phyloP scores from a whole-genome alignment of 2,888 invertebrate species.

The Dorcus parallelipipedus region DNA sequence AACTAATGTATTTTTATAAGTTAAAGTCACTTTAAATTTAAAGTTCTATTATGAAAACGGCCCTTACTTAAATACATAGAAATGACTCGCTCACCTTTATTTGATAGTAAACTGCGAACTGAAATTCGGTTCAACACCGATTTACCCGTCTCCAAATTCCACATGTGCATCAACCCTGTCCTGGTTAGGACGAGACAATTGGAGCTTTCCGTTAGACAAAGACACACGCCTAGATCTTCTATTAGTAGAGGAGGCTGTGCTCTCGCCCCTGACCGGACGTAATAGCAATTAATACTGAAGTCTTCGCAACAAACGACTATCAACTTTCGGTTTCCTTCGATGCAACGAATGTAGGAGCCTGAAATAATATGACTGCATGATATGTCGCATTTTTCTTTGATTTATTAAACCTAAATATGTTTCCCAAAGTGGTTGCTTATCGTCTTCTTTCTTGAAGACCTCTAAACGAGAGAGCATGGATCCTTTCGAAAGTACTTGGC shows the following conservation, averaged over 20 bases:
- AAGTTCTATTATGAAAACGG: no score
- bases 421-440: slow-evolving; percentile 67
- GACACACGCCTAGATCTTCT: slow-evolving; percentile 57
- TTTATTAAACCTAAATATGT: slow-evolving; percentile 57
- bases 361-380: slow-evolving; percentile 18
- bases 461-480: slow-evolving; percentile 55
- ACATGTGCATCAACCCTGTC: slow-evolving; percentile 54
- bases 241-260: slow-evolving; percentile 56
- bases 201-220: slow-evolving; percentile 51
- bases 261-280: slow-evolving; percentile 51
- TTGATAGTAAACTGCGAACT: slow-evolving; percentile 58
- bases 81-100: slow-evolving; percentile 47
- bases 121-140: slow-evolving; percentile 57
- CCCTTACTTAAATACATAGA: neutral
- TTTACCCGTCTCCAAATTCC: slow-evolving; percentile 58
- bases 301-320: slow-evolving; percentile 67
- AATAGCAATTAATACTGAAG: slow-evolving; percentile 62
- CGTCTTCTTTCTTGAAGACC: slow-evolving; percentile 54
- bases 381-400: neutral
- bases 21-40: no score
- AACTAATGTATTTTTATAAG: no score
- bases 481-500: slow-evolving; percentile 57
- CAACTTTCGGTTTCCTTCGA: slow-evolving; percentile 59
- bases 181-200: slow-evolving; percentile 57
- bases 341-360: slow-evolving; percentile 60